Percentiles rank a stretch among this genome's conserved stretches.
phyloP scores from a whole-genome alignment of 2,113 vertebrate species.

The Origma solitaria region DNA sequence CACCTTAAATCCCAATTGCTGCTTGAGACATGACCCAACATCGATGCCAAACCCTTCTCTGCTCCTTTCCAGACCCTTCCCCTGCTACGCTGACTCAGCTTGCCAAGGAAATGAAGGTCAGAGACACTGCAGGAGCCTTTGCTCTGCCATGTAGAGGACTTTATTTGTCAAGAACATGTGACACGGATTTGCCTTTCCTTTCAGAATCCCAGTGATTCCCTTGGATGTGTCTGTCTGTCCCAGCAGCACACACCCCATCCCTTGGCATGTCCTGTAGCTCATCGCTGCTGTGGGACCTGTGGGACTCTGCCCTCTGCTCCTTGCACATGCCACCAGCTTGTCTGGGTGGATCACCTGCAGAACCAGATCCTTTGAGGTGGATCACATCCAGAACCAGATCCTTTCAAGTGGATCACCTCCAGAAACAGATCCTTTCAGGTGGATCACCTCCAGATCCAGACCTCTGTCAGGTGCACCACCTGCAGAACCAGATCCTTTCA shows the following conservation, averaged over 20 bases:
- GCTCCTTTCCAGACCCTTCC: not conserved
- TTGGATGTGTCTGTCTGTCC: not conserved
- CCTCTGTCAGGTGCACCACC: not conserved
- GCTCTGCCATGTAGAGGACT: not conserved
- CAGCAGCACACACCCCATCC: not conserved
- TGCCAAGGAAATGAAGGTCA: not conserved
- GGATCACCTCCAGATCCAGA: not conserved
- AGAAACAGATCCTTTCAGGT: too few relatives aligned
- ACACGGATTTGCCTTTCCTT: not conserved
- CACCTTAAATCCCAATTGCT: not conserved
- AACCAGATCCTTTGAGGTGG: not conserved
- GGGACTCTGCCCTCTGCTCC: not conserved
- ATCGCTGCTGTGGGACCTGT: not conserved
- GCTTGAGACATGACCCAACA: accelerated
- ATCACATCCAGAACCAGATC: not conserved
- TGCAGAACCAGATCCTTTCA: not conserved
- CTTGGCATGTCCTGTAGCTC: not conserved
- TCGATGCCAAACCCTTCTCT: not conserved
- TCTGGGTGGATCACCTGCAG: not conserved
- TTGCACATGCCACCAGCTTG: not conserved
- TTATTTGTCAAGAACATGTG: not conserved
- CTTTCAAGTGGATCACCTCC: too few relatives aligned
- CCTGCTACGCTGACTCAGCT: accelerated
- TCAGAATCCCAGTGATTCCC: not conserved
- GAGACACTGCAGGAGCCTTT: not conserved